Percentiles rank a stretch among this genome's conserved stretches.
These are phyloP conservation scores for Gnatocerus cornutus DNA, from an alignment of 2,888 invertebrate species.

Conservation along the genomic window DNA sequence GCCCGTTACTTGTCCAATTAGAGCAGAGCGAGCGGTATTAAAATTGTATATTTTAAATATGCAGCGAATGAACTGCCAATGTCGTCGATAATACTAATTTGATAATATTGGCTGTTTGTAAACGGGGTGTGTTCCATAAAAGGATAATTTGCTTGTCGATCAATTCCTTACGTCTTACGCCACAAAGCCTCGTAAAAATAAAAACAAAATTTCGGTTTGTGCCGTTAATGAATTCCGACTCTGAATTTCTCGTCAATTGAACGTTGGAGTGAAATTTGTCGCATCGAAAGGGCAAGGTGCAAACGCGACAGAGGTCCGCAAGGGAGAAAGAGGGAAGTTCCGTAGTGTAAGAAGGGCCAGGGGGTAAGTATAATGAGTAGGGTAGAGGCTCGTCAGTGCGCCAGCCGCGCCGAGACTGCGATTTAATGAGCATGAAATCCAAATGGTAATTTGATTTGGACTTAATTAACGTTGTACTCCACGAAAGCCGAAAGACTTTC, in stretches of 20 bases:
- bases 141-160: conserved; percentile 13
- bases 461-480: conserved; percentile 68
- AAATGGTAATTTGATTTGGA: conserved; percentile 72
- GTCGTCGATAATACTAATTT: conserved; percentile 1
- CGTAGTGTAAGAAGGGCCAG: conserved; percentile 22
- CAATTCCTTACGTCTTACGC: conserved; percentile 3
- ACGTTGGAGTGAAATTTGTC: conserved; percentile 30
- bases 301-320: conserved; percentile 24
- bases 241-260: conserved; percentile 31
- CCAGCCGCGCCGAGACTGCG: conserved; percentile 64
- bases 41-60: neutral
- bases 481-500: conserved; percentile 50
- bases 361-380: conserved; percentile 55
- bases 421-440: conserved; percentile 71
- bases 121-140: conserved; percentile 4
- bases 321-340: conserved; percentile 15
- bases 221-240: conserved; percentile 30
- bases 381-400: conserved; percentile 60
- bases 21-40: too few relatives aligned
- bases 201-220: conserved; percentile 9
- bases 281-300: conserved; percentile 39
- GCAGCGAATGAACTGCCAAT: neutral
- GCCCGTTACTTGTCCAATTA: too few relatives aligned
- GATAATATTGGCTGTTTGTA: conserved; percentile 4
- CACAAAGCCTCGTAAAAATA: conserved; percentile 5